Base-by-base conservation (phyloP, 2,113 vertebrate species). In the Oreochromis tanganicae region DNA sequence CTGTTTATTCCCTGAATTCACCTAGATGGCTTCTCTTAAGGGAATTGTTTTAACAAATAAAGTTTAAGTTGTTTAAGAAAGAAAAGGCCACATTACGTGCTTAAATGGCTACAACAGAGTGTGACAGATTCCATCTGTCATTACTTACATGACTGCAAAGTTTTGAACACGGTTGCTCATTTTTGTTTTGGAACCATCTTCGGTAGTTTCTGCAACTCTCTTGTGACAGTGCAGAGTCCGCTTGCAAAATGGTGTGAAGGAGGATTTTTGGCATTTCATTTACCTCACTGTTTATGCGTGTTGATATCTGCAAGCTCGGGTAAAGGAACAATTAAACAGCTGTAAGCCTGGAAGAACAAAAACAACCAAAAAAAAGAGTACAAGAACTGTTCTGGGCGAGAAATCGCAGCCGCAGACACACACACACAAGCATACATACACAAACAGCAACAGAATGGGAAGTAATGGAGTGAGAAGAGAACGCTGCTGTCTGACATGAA, bases 401-500 rank as follows among this genome's bases (percentile, higher is more conserved):
- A 87, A 93, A 87, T 86, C 55, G 66, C 84, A 84, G 57, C 63
- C 21, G 4, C 81, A 86, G 61, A 90, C 80, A 88, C 79, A 88
- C 24, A 82, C 75, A 84, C 46, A 84, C 84, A 48, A 43, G 19
- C 24, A 63, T 29, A 66, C 75, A 83, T 55, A 83, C 80, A 91
- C 88, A 86, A 78, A 80, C 36, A 82, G 55, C 11, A 17, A 92
- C 87, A 93, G 91, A 91, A 92, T 86, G 89, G 90, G 90, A 89
- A 89, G 94, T 93, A 95, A 95, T 92, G 94, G 92, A 93, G 93
- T 93, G 95, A 91, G 86, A 90, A 93, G 87, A 87, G 85, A 93
- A 94, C 73, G 48, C 88, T 81, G 93, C 93, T 93, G 92, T 93
- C 91, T 91, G 90, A 94, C 93, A 93, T 92, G 89, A 93, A 94